Conservation (phyloP, 1,140 invertebrate species). For the Eubasilissa regina region DNA sequence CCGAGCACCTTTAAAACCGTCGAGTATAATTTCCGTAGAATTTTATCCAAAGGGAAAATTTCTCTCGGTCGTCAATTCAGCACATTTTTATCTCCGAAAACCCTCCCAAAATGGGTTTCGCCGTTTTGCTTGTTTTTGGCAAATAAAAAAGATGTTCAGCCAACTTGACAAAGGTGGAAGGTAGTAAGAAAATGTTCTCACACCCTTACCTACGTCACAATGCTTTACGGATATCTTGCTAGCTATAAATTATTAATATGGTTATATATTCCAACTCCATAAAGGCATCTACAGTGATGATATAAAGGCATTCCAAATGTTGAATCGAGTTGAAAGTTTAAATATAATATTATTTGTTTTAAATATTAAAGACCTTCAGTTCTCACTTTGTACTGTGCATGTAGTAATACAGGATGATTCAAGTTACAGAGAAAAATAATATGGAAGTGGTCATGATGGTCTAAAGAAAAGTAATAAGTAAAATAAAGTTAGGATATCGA, state of each 20-base stretch:
- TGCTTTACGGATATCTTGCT: constrained; percentile 14
- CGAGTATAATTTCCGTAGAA: constrained; percentile 13
- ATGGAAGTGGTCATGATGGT: too few species aligned
- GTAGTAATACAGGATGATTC: too few species aligned
- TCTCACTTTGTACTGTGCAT: too few species aligned
- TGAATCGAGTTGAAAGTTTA: too few species aligned
- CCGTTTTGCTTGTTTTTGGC: constrained; percentile 35
- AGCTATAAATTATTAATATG: constrained; percentile 39
- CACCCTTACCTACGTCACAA: constrained; percentile 34
- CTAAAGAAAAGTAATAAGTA: too few species aligned
- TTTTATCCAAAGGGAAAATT: constrained; percentile 14
- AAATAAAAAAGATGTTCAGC: constrained; percentile 36
- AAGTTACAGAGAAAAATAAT: too few species aligned
- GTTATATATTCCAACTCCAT: constrained; percentile 5
- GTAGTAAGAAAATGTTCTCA: constrained; percentile 8
- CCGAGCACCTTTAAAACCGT: constrained; percentile 6
- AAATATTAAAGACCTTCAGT: too few species aligned
- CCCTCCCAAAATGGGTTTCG: constrained; percentile 19
- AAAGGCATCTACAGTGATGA: too few species aligned
- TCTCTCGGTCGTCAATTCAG: constrained; percentile 22
- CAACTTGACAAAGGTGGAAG: constrained; percentile 34
- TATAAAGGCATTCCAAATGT: too few species aligned
- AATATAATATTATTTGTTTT: too few species aligned
- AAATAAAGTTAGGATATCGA: not conserved
- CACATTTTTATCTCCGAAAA: constrained; percentile 39